Percentiles rank a stretch among this genome's conserved stretches.
Conservation (phyloP, 2,797 vertebrate species). For the Uromys caudimaculatus region DNA sequence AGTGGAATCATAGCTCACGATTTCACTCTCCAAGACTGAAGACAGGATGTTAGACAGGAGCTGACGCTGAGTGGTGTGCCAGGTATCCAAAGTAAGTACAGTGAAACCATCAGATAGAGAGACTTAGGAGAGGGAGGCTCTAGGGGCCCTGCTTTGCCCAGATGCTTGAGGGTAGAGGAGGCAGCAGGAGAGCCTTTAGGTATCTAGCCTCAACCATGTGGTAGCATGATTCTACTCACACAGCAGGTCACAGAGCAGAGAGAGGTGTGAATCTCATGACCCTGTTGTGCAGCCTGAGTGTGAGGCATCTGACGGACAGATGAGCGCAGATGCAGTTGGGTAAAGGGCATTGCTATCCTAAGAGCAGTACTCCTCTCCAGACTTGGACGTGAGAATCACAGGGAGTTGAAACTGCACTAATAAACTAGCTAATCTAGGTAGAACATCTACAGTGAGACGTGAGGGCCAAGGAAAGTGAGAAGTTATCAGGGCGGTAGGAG, state of each 20-base stretch:
- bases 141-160: background rate
- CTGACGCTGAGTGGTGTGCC: background rate
- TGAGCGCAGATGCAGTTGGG: background rate
- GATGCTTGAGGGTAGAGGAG: background rate
- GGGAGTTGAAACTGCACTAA: constrained; percentile 28
- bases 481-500: background rate
- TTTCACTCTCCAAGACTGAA: background rate
- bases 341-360: background rate
- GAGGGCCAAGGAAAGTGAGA: background rate
- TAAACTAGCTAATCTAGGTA: constrained; percentile 35
- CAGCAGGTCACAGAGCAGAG: background rate
- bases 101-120: background rate
- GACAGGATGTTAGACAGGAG: background rate
- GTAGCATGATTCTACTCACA: background rate
- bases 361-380: background rate
- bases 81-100: fast-evolving
- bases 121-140: background rate
- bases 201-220: background rate
- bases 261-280: background rate
- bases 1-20: background rate
- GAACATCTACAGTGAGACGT: constrained; percentile 21
- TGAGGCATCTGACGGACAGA: background rate
- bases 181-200: background rate
- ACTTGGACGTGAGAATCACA: background rate
- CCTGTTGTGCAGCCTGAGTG: background rate